A percentile compares a stretch with the other conserved stretches of the same genome.
phyloP scores from a whole-genome alignment of 1,140 invertebrate species.

The Asbolus verrucosus region DNA sequence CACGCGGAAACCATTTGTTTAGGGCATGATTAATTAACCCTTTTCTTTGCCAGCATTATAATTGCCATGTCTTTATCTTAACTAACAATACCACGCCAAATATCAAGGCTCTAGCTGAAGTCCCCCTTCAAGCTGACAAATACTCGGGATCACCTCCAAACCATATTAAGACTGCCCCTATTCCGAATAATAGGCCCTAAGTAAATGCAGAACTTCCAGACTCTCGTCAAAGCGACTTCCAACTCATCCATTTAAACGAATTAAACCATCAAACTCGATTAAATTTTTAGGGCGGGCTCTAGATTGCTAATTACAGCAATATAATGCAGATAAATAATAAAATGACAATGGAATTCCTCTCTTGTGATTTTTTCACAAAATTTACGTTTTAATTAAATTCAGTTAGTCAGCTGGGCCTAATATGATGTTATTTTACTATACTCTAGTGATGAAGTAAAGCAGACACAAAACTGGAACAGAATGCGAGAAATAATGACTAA shows the following conservation, averaged over 20 bases:
- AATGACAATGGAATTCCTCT: too few relatives aligned
- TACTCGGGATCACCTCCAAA: constrained; percentile 38
- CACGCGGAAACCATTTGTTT: constrained; percentile 46
- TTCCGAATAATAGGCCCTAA: constrained; percentile 39
- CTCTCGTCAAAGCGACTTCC: constrained; percentile 20
- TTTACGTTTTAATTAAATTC: too few relatives aligned
- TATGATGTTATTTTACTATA: too few relatives aligned
- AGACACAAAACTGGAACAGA: too few relatives aligned
- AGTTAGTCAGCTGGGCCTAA: too few relatives aligned
- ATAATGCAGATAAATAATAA: background rate
- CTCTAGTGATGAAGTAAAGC: too few relatives aligned
- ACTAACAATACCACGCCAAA: constrained; percentile 44
- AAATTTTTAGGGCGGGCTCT: constrained; percentile 8
- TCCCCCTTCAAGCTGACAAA: constrained; percentile 40
- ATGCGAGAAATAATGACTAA: too few relatives aligned
- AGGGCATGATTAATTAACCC: constrained; percentile 47
- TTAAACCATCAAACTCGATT: constrained; percentile 36
- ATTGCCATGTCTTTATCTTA: constrained; percentile 47
- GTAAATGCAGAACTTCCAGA: constrained; percentile 25
- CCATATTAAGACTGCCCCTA: constrained; percentile 35
- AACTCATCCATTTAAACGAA: constrained; percentile 39
- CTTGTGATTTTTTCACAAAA: too few relatives aligned
- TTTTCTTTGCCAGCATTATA: constrained; percentile 36
- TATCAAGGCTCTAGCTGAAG: constrained; percentile 27
- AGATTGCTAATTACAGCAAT: background rate